Evolutionary conservation across 1,140 invertebrate genomes (phyloP).

Genomic region (Drosophila obscura): DNA sequence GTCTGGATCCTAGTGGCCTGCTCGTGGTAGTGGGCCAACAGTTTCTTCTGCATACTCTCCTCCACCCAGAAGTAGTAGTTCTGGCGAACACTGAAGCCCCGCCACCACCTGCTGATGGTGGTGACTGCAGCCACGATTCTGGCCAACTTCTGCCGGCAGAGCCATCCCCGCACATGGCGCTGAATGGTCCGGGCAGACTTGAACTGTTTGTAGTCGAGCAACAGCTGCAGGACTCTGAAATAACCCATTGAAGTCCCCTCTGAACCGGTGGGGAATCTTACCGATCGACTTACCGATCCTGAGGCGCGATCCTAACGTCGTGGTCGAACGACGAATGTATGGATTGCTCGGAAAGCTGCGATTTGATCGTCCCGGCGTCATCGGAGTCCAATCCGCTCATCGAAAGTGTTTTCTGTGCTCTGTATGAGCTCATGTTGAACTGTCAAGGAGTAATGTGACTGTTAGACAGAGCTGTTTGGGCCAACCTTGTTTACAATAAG

Average conservation of each 20-base stretch:
- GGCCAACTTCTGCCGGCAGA: not conserved
- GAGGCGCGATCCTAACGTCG: no score
- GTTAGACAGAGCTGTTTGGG: no score
- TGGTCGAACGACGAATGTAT: no score
- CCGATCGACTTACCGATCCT: no score
- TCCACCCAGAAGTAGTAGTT: not conserved
- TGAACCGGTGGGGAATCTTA: no score
- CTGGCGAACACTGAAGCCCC: not conserved
- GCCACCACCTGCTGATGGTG: conserved; percentile 51
- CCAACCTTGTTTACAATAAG: no score
- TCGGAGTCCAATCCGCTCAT: no score
- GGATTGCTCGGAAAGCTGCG: not conserved
- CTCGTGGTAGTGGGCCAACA: conserved; percentile 2
- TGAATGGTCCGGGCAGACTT: conserved; percentile 66
- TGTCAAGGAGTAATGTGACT: no score
- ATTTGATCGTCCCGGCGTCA: no score
- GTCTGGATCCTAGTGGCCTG: conserved; percentile 45
- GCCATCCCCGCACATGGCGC: conserved; percentile 37
- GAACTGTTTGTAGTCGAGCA: conserved; percentile 68
- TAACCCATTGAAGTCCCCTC: not conserved
- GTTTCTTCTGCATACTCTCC: conserved; percentile 4
- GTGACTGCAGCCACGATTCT: conserved; percentile 5
- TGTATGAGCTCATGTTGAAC: no score
- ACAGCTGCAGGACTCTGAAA: not conserved
- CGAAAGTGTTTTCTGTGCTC: no score